These are phyloP conservation scores for Acropternis orthonyx DNA, from an alignment of 2,797 vertebrate species.

Conservation along the genomic window DNA sequence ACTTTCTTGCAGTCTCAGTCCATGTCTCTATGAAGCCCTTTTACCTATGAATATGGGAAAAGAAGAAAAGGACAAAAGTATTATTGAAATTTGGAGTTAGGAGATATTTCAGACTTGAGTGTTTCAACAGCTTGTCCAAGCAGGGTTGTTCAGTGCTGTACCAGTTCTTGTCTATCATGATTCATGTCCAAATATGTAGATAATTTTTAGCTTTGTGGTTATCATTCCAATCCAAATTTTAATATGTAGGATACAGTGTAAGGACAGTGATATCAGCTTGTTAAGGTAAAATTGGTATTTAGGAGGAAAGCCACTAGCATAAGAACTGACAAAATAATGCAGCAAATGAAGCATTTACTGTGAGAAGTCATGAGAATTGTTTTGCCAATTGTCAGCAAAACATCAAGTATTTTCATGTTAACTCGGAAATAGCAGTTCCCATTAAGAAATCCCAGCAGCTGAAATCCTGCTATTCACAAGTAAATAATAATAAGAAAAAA, in stretches of 20 bases:
- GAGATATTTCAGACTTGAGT: not conserved
- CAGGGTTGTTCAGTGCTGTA: not conserved
- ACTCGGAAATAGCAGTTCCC: conserved; percentile 40
- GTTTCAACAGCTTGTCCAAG: not conserved
- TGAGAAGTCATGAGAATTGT: conserved; percentile 41
- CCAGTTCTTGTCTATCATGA: not conserved
- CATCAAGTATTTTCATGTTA: conserved; percentile 21
- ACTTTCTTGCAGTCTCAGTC: not conserved
- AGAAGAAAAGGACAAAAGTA: not conserved
- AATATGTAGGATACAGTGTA: not conserved
- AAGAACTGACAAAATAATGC: not conserved
- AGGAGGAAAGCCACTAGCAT: not conserved
- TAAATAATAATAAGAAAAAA: conserved; percentile 14
- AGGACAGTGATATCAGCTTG: not conserved
- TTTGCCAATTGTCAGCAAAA: conserved; percentile 50
- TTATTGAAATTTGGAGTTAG: not conserved
- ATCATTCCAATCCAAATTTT: not conserved
- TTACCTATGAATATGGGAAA: not conserved
- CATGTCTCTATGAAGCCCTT: not conserved
- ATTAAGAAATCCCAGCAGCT: conserved; percentile 50
- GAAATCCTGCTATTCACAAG: conserved; percentile 57
- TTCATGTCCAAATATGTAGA: not conserved
- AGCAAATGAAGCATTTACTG: conserved; percentile 15
- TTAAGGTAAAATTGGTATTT: not conserved
- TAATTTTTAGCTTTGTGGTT: not conserved